Conservation (phyloP, 2,888 invertebrate species). For the Mycogona germanica region DNA sequence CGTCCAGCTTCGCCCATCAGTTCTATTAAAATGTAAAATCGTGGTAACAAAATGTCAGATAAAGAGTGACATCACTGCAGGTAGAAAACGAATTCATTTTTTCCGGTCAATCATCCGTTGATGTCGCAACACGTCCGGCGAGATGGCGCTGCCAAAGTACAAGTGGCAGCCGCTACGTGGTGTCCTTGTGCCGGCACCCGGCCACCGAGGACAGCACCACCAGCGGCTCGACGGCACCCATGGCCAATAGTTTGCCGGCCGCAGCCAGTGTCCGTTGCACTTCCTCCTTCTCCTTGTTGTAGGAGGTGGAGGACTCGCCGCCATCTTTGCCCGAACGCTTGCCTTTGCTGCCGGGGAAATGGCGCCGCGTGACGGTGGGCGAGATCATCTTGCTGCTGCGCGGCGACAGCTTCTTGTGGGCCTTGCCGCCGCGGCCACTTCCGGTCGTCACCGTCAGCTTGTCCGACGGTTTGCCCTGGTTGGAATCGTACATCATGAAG, state of each 20-base stretch:
- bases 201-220: slow-evolving; percentile 9
- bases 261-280: slow-evolving; percentile 9
- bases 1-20: no score
- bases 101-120: no score
- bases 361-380: slow-evolving; percentile 5
- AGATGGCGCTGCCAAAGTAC: no score
- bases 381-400: slow-evolving; percentile 8
- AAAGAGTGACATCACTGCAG: no score
- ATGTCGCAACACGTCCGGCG: no score
- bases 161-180: no score
- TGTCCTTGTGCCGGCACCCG: no score
- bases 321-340: neutral
- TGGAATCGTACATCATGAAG: slow-evolving; percentile 12
- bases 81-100: no score
- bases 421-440: slow-evolving; percentile 1
- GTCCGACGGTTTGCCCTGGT: neutral
- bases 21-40: no score
- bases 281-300: slow-evolving; percentile 5
- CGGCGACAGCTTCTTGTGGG: slow-evolving; percentile 1
- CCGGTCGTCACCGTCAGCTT: neutral
- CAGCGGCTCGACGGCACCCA: slow-evolving; percentile 12
- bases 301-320: neutral
- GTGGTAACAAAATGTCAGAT: no score
- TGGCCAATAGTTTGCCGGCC: slow-evolving; percentile 10
- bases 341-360: slow-evolving; percentile 3